Conservation (phyloP, 2,797 vertebrate genomes). For the Sparus aurata region DNA sequence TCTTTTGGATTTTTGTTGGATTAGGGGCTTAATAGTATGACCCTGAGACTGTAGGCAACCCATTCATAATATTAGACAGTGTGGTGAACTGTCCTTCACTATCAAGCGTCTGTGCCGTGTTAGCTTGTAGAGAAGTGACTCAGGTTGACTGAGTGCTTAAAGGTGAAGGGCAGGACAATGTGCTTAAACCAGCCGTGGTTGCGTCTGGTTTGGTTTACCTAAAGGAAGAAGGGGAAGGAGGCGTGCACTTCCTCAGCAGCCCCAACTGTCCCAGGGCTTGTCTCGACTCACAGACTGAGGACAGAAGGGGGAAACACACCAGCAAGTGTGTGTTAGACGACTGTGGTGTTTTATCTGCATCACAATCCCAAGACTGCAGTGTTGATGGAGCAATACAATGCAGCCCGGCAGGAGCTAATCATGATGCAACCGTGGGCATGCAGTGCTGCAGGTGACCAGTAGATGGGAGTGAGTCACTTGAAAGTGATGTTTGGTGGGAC, state of each 20-base stretch:
- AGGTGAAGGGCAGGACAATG: conserved; percentile 45
- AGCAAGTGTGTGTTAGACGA: conserved; percentile 79
- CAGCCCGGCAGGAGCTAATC: conserved; percentile 13
- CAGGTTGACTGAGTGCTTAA: conserved; percentile 28
- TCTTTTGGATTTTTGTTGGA: background rate
- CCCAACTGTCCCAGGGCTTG: conserved; percentile 88
- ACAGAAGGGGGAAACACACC: conserved; percentile 80
- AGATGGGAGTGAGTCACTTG: conserved; percentile 69
- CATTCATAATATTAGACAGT: conserved; percentile 2
- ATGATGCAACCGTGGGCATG: conserved; percentile 26
- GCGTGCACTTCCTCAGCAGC: conserved; percentile 81
- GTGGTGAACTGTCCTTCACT: background rate
- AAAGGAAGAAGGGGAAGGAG: conserved; percentile 74
- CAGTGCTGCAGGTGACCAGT: conserved; percentile 46
- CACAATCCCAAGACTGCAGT: conserved; percentile 51
- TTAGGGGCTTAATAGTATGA: background rate
- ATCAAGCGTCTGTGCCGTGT: conserved; percentile 27
- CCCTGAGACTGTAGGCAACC: background rate
- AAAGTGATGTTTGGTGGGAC: conserved; percentile 12
- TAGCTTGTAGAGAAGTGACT: conserved; percentile 38
- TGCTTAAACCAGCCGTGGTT: conserved; percentile 52
- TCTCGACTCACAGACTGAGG: conserved; percentile 88
- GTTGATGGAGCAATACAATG: conserved; percentile 25
- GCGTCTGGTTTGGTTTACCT: conserved; percentile 80
- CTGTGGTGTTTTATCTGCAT: conserved; percentile 39